Percentiles rank a stretch among this genome's conserved stretches.
Evolutionary conservation across 2,113 vertebrate species (phyloP).

Genomic region (Ancistrus triradiatus): DNA sequence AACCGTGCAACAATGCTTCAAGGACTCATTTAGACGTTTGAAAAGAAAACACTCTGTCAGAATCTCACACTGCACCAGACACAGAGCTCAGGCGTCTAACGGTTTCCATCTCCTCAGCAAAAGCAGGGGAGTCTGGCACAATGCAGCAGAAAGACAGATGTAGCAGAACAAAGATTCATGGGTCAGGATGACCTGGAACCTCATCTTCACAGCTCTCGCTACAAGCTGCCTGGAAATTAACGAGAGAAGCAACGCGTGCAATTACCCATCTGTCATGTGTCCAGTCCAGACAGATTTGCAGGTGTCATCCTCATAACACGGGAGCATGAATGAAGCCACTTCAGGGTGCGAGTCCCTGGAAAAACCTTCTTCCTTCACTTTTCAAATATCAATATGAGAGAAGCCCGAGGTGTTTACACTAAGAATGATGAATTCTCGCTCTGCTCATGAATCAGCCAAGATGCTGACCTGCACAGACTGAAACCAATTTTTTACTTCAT

Average conservation of each 20-base stretch:
- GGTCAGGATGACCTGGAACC: constrained; percentile 52
- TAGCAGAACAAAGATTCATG: constrained; percentile 49
- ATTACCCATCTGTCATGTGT: constrained; percentile 60
- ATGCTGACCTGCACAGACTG: no score
- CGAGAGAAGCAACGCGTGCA: constrained; percentile 57
- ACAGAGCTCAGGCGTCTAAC: constrained; percentile 8
- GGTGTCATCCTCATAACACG: not conserved
- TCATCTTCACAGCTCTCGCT: constrained; percentile 55
- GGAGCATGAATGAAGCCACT: not conserved
- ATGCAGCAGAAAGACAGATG: constrained; percentile 55
- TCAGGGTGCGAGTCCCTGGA: constrained; percentile 11
- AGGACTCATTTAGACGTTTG: not conserved
- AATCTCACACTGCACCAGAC: not conserved
- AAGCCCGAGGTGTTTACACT: not conserved
- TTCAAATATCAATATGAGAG: constrained; percentile 13
- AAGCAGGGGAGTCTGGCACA: constrained; percentile 55
- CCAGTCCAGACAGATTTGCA: constrained; percentile 6
- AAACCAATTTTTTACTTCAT: no score
- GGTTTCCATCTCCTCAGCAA: constrained; percentile 22
- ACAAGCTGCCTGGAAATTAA: constrained; percentile 67
- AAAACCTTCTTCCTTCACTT: constrained; percentile 12
- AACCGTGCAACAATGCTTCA: not conserved
- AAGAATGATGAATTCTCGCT: constrained; percentile 6
- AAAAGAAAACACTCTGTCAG: constrained; percentile 7
- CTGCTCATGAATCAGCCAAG: not conserved